Evolutionary conservation across 37 sponge, comb jelly and placozoan genomes (phyloP).

Genomic region (Chondrosia reniformis): DNA sequence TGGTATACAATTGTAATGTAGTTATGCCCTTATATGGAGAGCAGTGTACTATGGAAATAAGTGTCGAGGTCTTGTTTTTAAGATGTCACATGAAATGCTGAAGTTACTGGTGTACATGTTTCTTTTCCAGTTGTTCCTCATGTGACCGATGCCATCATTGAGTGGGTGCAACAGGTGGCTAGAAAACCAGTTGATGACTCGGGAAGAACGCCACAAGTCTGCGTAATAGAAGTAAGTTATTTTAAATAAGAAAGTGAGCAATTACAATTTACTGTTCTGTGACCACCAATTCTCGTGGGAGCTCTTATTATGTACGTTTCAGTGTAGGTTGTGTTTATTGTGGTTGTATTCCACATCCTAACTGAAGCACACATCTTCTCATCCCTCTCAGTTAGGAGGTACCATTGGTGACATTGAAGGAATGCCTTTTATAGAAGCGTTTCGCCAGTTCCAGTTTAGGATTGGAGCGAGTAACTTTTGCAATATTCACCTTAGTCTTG

Average conservation of each 20-base stretch:
- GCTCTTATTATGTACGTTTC: too few species aligned
- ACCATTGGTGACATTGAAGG: constrained; percentile 99
- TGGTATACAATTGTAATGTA: neutral
- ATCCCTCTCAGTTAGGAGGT: constrained; percentile 81
- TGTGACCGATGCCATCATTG: constrained; percentile 90
- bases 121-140: constrained; percentile 78
- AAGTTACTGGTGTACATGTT: too few species aligned
- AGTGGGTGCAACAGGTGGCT: constrained; percentile 88
- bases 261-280: too few species aligned
- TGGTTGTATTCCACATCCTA: neutral
- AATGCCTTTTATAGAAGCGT: constrained; percentile 96
- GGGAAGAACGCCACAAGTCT: constrained; percentile 70
- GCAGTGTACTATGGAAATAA: too few species aligned
- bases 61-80: too few species aligned
- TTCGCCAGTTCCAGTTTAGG: constrained; percentile 92
- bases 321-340: too few species aligned
- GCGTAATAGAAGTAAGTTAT: constrained; percentile 72
- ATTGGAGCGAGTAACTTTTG: constrained; percentile 80
- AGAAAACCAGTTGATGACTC: constrained; percentile 56
- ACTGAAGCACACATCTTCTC: neutral
- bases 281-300: too few species aligned
- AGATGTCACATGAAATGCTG: too few species aligned
- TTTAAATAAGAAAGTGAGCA: too few species aligned
- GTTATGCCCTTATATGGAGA: too few species aligned
- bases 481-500: constrained; percentile 87